Conservation (phyloP, 2,888 invertebrate species). For the Drosophila histrio region DNA sequence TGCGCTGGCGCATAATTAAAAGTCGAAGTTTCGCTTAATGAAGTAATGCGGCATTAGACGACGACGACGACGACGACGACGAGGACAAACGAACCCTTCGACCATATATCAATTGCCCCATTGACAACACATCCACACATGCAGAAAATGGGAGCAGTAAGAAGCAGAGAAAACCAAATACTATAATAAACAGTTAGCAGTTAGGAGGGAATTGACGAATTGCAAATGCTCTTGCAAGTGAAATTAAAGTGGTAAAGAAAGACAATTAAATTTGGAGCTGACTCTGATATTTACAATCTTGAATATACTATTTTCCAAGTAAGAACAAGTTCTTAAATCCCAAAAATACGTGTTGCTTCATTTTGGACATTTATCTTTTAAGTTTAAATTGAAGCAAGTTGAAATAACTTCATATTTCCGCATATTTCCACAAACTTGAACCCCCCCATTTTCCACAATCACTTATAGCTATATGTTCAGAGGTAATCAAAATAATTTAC, state of each 20-base stretch:
- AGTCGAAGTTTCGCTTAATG: constrained; percentile 63
- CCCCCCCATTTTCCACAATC: too few relatives aligned
- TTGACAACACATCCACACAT: constrained; percentile 46
- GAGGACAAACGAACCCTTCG: constrained; percentile 28
- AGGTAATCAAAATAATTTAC: too few relatives aligned
- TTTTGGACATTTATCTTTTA: not conserved
- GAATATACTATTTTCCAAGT: not conserved
- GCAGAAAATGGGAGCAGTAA: not conserved
- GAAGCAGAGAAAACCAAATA: not conserved
- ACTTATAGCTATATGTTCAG: too few relatives aligned
- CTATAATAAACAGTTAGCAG: not conserved
- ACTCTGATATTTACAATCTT: not conserved
- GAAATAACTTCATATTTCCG: too few relatives aligned
- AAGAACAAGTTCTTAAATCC: not conserved
- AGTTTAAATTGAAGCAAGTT: too few relatives aligned
- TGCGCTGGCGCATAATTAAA: constrained; percentile 71
- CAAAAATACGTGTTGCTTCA: not conserved
- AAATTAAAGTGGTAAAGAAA: not conserved
- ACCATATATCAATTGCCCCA: constrained; percentile 55
- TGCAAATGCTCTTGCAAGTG: not conserved
- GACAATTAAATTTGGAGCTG: not conserved
- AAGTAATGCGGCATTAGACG: constrained; percentile 70
- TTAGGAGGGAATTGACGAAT: not conserved
- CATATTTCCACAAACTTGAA: too few relatives aligned
- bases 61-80: constrained; percentile 37